Evolutionary conservation across 2,797 vertebrate species (phyloP), one percentile per base, ranked within the genome.

Genomic region (Coranthus polyacanthus): DNA sequence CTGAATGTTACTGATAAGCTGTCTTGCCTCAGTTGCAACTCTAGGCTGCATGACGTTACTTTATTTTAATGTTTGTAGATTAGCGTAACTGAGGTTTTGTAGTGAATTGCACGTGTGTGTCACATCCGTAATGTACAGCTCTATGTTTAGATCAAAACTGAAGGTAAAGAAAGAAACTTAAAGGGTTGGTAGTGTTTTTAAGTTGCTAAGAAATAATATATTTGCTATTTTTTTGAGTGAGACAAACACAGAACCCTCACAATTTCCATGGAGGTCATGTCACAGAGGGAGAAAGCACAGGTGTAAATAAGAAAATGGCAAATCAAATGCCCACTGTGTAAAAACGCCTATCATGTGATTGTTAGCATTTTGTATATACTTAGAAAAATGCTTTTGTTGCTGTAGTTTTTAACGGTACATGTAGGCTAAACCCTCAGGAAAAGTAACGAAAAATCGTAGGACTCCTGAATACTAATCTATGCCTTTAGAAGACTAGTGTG

Each of bases 31-130:
- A 71, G 55, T 68, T 77, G 65, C 60, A 74, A 69, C 46, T 64
- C 34, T 75, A 64, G 66, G 26, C 61, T 85, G 85, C 87, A 87
- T 86, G 79, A 9, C 32, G 26, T 80, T 76, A 39, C 45, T 75
- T 72, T 43, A 42, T 42, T 16, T 70, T 38, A 42, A 15, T 70
- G 4, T 68, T 72, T 32, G 26, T 49, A 29, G 42, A 21, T 75
- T 46, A 37, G 45, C 16, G 11, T 2, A 51, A 13, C 12, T 16
- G 15, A 75, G 51, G 56, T 32, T 32, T 32, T 32, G 8, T 26
- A 59, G 57, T 79, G 51, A 47, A 61, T 38, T 68, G 79, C 64
- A 81, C 82, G 81, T 53, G 12, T 82, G 51, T 69, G 32, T 70
- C n/a, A 44, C 58, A 68, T 39, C 24, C 22, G 45, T 49, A 17